These are phyloP conservation scores for Narcine bancroftii DNA, from an alignment of 2,113 vertebrate genomes.

Conservation along the genomic window DNA sequence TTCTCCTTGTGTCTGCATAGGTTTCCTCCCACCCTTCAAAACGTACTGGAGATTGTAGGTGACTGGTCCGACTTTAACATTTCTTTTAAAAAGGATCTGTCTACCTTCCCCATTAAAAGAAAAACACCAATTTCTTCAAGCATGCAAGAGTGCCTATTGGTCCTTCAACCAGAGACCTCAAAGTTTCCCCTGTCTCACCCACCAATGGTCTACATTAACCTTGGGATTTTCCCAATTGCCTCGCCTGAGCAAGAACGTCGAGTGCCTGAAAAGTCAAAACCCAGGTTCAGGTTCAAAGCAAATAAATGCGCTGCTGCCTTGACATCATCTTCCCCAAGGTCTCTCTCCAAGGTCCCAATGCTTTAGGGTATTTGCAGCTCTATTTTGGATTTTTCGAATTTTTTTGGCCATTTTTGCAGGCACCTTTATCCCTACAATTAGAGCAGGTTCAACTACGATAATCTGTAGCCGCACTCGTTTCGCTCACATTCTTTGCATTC, in stretches of 20 bases:
- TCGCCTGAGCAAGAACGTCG: not conserved
- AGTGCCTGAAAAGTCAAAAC: not conserved
- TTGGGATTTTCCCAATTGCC: not conserved
- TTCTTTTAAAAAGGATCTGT: too few species aligned
- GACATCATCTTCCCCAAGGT: not conserved
- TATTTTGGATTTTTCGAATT: not conserved
- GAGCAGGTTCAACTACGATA: not conserved
- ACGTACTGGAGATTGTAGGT: too few species aligned
- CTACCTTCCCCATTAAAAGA: too few species aligned
- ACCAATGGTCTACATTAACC: not conserved
- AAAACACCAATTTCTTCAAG: not conserved
- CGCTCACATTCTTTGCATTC: too few species aligned
- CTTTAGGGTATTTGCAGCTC: not conserved
- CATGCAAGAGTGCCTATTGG: not conserved
- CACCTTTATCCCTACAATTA: not conserved
- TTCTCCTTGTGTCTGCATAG: too few species aligned
- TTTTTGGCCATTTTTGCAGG: not conserved
- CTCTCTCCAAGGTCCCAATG: not conserved
- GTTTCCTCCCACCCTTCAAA: too few species aligned
- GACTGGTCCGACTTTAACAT: too few species aligned
- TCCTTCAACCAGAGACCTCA: too few species aligned
- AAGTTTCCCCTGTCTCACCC: not conserved
- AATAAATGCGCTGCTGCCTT: too few species aligned
- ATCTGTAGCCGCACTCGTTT: too few species aligned
- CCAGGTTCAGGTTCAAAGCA: not conserved